phyloP scores from a whole-genome alignment of 23 tunicate genomes.

The Styela clava region DNA sequence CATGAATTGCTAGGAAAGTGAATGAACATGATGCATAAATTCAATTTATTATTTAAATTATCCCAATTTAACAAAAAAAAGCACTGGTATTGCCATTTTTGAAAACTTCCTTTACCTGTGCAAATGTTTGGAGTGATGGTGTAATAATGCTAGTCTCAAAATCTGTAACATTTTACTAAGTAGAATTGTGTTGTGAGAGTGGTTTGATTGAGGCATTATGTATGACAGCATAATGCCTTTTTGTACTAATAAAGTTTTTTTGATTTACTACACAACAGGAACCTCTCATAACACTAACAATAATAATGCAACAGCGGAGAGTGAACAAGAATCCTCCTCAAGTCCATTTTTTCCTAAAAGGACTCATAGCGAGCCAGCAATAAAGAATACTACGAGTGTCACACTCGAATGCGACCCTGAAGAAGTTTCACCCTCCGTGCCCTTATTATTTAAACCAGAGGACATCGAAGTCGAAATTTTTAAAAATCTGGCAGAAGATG shows the following conservation, averaged over 20 bases:
- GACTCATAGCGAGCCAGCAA: neutral
- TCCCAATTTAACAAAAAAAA: too few species aligned
- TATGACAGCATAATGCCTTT: neutral
- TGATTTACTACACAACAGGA: constrained; percentile 9
- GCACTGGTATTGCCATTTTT: too few species aligned
- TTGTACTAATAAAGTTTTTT: neutral
- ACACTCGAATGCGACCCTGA: neutral
- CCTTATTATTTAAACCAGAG: neutral
- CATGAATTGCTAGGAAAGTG: too few species aligned
- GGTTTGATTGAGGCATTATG: neutral
- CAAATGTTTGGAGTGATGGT: too few species aligned
- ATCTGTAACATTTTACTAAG: too few species aligned
- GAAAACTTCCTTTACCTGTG: too few species aligned
- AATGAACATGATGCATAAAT: too few species aligned
- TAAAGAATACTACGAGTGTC: neutral
- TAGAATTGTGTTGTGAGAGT: neutral
- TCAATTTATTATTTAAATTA: too few species aligned
- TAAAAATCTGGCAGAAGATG: neutral
- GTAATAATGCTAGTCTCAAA: too few species aligned
- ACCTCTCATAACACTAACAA: constrained; percentile 18
- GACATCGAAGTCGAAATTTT: neutral
- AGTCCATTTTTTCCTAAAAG: neutral
- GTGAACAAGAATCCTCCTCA: neutral
- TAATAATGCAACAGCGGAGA: constrained; percentile 4
- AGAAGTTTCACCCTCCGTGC: neutral